Evolutionary conservation across 2,888 invertebrate genomes (phyloP), one percentile per base, ranked within the genome.

Genomic region (Timema cristinae): DNA sequence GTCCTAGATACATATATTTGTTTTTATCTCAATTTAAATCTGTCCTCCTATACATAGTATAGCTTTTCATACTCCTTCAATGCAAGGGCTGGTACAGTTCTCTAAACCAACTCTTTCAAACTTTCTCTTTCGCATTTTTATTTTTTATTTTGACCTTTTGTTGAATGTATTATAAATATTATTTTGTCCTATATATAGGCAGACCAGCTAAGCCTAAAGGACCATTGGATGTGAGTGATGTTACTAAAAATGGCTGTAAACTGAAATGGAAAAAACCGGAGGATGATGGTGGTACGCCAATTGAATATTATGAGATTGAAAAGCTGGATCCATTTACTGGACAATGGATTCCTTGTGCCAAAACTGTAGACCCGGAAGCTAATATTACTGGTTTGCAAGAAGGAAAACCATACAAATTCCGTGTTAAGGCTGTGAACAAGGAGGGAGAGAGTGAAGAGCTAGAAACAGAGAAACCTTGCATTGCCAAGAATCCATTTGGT

Each of bases 401-500:
- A 81, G 97, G 97, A 78, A 98, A 99, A 82, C 93, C 95, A 0
- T 99, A 99, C 84, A 96, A 98, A 85, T 99, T 99, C 89, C 89
- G 99, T 67, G 98, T 99, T 0, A 92, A 93, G 79, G 98, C 99
- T 32, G 97, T 98, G 70, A 99, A 99, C 83, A 95, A 96, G 81
- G 97, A 98, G 83, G 99, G 99, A 15, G 97, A 97, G 82, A 97
- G 98, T 0, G 98, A 98, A 81, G 97, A 97, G 73, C 85, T 99
- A 72, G 96, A 95, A 82, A 93, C 97, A 0, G 96, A 96, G 75
- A 93, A 93, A 79, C 89, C 96, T 10, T 97, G 97, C 76, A 90
- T 97, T 78, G 98, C 99, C 72, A 99, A 98, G 84, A 99, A 99
- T 93, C 98, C 98, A 75, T 99, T 94, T 83, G 97, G 93, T 93